Evolutionary conservation across 2,113 vertebrate species (phyloP).

Genomic region (Melanocharis versteri): DNA sequence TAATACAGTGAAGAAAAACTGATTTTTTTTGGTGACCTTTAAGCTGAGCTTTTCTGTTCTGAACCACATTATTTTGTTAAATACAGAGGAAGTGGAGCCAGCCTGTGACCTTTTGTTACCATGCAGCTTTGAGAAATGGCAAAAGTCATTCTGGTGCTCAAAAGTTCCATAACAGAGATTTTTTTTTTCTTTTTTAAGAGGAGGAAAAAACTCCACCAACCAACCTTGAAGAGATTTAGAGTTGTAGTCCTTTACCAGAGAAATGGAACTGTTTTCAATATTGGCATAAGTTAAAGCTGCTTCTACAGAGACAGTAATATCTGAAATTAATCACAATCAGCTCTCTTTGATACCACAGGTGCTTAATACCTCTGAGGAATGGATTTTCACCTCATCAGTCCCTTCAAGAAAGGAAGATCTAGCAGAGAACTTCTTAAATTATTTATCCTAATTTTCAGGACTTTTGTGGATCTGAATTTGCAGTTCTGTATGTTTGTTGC

Average conservation of each 20-base stretch:
- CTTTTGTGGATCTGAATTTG: not conserved
- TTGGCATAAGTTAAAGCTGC: not conserved
- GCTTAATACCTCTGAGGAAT: not conserved
- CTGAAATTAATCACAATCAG: not conserved
- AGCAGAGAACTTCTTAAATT: not conserved
- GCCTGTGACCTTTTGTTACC: constrained; percentile 71
- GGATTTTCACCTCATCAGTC: not conserved
- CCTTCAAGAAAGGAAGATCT: not conserved
- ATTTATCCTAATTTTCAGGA: not conserved
- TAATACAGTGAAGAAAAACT: constrained; percentile 61
- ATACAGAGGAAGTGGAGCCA: constrained; percentile 51
- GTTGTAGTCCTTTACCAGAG: not conserved
- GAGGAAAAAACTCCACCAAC: not conserved
- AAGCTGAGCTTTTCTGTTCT: constrained; percentile 66
- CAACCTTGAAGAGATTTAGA: not conserved
- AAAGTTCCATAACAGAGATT: constrained; percentile 41
- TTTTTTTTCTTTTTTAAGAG: not conserved
- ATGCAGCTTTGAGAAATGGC: constrained; percentile 63
- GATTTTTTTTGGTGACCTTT: constrained; percentile 74
- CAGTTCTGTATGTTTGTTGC: not conserved
- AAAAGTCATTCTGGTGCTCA: constrained; percentile 45
- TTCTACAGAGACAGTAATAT: not conserved
- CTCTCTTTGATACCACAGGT: not conserved
- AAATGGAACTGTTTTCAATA: not conserved
- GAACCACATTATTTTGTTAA: constrained; percentile 67